Percentiles rank a stretch among this genome's conserved stretches.
Conservation (phyloP, 2,797 vertebrate genomes). For the Lepus townsendii region DNA sequence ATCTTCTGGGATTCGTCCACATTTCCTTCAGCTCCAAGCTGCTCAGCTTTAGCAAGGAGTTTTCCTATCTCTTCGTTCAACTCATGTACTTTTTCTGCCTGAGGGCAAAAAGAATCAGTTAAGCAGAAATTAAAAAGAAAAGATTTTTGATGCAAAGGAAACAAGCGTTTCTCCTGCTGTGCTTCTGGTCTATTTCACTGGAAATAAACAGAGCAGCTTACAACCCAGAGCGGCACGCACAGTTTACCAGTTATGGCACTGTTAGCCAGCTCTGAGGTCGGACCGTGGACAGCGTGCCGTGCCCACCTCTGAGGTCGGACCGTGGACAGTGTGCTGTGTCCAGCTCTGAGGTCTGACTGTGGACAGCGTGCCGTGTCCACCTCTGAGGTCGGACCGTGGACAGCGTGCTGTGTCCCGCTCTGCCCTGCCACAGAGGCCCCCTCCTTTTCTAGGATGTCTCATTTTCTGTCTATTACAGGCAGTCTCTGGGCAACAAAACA, state of each 20-base stretch:
- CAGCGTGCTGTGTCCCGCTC: neutral
- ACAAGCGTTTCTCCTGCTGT: neutral
- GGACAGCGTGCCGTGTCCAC: neutral
- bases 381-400: neutral
- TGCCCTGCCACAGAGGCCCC: neutral
- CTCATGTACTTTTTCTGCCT: conserved; percentile 99
- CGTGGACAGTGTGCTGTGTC: too few relatives aligned
- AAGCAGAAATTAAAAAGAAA: neutral
- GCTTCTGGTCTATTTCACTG: neutral
- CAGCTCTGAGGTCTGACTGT: neutral
- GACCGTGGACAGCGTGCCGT: neutral
- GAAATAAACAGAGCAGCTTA: neutral
- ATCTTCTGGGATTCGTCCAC: conserved; percentile 99
- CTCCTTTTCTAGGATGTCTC: neutral
- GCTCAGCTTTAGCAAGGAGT: conserved; percentile 97
- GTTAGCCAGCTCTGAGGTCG: neutral
- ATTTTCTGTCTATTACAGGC: neutral
- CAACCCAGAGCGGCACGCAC: neutral
- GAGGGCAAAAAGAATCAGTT: conserved; percentile 52
- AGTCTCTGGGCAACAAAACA: conserved; percentile 12
- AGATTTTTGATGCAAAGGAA: neutral
- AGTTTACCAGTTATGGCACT: neutral
- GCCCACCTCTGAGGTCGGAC: neutral
- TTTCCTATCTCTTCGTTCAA: conserved; percentile 99
- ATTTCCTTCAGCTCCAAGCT: conserved; percentile 98